phyloP scores from a whole-genome alignment of 37 sponge, comb jelly and placozoan species.

The Cladorhizidae sp. region DNA sequence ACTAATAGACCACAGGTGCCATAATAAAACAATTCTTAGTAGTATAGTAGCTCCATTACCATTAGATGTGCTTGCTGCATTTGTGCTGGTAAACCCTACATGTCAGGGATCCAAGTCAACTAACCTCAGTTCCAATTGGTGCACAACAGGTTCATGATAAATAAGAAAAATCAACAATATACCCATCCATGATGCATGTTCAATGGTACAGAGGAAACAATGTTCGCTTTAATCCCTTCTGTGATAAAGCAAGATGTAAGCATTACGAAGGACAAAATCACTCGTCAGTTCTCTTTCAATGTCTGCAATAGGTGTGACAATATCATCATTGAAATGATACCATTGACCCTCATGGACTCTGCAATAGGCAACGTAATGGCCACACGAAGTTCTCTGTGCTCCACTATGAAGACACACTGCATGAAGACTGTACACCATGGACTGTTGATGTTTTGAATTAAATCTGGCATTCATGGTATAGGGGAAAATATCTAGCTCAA shows the following conservation, averaged over 20 bases:
- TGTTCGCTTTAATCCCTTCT: too few relatives aligned
- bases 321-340: constrained; percentile 62
- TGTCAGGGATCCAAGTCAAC: too few relatives aligned
- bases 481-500: constrained; percentile 32
- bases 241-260: constrained; percentile 71
- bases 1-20: too few relatives aligned
- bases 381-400: constrained; percentile 54
- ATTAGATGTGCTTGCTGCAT: too few relatives aligned
- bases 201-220: too few relatives aligned
- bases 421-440: constrained; percentile 36
- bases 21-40: too few relatives aligned
- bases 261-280: constrained; percentile 56
- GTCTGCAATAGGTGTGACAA: constrained; percentile 29
- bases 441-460: not conserved
- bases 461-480: constrained; percentile 28
- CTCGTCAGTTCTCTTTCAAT: constrained; percentile 44
- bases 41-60: too few relatives aligned
- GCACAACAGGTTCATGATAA: too few relatives aligned
- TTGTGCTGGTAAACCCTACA: too few relatives aligned
- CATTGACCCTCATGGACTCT: constrained; percentile 18
- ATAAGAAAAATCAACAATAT: too few relatives aligned
- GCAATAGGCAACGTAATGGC: constrained; percentile 77
- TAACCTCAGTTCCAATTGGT: too few relatives aligned
- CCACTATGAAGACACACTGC: constrained; percentile 69
- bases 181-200: too few relatives aligned